These are phyloP conservation scores for Idaea aversata DNA, from an alignment of 2,888 invertebrate genomes.

Conservation along the genomic window DNA sequence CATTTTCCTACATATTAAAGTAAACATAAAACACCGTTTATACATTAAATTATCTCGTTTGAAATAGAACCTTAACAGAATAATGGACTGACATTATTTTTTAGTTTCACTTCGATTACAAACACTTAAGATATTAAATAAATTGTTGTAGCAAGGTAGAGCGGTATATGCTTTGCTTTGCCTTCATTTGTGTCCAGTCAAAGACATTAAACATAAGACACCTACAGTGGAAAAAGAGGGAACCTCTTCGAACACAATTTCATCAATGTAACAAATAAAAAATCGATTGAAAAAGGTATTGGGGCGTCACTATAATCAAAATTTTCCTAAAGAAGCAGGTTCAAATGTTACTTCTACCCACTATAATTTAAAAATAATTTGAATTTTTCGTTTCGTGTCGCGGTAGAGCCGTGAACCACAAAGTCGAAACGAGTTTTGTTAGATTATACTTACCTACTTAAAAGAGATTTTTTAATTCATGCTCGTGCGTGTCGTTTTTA, in stretches of 20 bases:
- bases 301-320: no score
- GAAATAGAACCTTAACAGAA: neutral
- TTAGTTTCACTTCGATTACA: constrained; percentile 37
- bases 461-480: constrained; percentile 35
- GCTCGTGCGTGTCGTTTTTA: constrained; percentile 40
- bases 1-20: neutral
- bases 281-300: no score
- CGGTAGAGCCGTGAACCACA: constrained; percentile 29
- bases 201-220: neutral
- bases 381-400: constrained; percentile 7
- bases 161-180: neutral
- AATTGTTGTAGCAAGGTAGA: constrained; percentile 33
- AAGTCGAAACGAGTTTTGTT: constrained; percentile 41
- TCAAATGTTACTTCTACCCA: neutral
- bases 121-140: constrained; percentile 44
- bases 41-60: neutral
- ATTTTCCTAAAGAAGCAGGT: no score
- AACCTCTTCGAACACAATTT: neutral
- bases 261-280: no score
- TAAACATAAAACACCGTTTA: constrained; percentile 1
- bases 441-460: constrained; percentile 30
- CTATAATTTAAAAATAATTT: neutral
- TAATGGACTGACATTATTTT: constrained; percentile 8
- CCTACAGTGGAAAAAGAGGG: neutral
- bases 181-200: constrained; percentile 25